Conservation (phyloP, 92 coral and sea anemone species). For the Parazoanthus darwini region DNA sequence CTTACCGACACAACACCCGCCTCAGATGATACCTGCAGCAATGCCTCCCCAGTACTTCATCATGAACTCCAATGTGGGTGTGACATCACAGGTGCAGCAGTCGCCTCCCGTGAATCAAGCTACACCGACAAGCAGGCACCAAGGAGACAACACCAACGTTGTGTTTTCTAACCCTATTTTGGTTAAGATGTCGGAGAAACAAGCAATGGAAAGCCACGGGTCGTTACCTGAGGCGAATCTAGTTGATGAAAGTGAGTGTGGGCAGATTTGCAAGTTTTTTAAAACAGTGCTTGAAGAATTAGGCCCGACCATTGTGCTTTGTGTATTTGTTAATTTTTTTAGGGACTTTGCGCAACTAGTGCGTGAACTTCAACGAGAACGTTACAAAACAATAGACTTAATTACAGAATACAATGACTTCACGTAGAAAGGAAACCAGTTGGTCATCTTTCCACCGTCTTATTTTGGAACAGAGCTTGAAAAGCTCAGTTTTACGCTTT, state of each 20-base stretch:
- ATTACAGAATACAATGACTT: too few species aligned
- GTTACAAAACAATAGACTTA: too few species aligned
- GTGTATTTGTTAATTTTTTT: too few species aligned
- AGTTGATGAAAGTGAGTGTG: background rate
- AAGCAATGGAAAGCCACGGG: background rate
- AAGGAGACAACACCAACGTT: constrained; percentile 33
- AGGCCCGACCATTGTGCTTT: too few species aligned
- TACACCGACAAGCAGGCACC: background rate
- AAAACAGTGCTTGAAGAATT: too few species aligned
- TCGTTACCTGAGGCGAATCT: background rate
- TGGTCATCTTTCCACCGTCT: too few species aligned
- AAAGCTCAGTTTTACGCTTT: too few species aligned
- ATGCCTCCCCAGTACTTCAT: constrained; percentile 5
- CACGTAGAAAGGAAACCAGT: too few species aligned
- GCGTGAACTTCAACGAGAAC: too few species aligned
- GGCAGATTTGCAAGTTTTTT: background rate
- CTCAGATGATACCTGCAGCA: constrained; percentile 36
- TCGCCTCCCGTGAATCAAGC: background rate
- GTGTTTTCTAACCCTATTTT: constrained; percentile 19
- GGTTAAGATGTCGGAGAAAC: constrained; percentile 14
- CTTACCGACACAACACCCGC: constrained; percentile 35
- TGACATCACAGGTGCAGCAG: background rate
- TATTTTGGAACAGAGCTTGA: too few species aligned
- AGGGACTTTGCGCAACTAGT: too few species aligned
- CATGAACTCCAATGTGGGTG: background rate